Evolutionary conservation across 37 sponge, comb jelly and placozoan genomes (phyloP).

Genomic region (Chondrilla cf. caribensis): DNA sequence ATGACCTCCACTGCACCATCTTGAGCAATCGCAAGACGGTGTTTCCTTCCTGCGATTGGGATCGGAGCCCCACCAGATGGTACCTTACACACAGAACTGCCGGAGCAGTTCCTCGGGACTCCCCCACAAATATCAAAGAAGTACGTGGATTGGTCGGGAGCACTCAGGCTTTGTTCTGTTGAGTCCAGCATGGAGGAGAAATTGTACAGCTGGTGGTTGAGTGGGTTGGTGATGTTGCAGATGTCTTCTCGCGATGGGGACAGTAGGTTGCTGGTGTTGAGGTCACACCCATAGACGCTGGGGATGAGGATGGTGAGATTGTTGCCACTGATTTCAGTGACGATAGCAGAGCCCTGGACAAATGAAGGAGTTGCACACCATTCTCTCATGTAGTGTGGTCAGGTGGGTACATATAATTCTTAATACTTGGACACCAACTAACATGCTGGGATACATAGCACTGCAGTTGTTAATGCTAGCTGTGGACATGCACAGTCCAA

Average conservation of each 20-base stretch:
- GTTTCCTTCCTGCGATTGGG: neutral
- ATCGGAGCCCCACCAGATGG: neutral
- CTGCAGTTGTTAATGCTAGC: too few relatives aligned
- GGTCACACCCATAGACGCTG: neutral
- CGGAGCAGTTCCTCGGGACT: neutral
- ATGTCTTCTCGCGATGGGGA: neutral
- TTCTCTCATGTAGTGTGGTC: too few relatives aligned
- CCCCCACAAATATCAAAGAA: constrained; percentile 2
- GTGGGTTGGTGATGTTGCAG: neutral
- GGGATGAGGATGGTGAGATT: neutral
- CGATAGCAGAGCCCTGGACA: neutral
- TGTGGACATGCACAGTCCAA: too few relatives aligned
- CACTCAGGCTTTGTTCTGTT: neutral
- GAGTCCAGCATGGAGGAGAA: neutral
- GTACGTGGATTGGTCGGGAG: neutral
- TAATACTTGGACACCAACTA: too few relatives aligned
- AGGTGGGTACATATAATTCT: too few relatives aligned
- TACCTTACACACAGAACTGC: neutral
- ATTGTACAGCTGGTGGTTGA: neutral
- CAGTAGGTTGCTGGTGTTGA: neutral
- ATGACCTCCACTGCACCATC: constrained; percentile 14
- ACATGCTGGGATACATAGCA: too few relatives aligned
- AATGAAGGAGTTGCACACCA: too few relatives aligned
- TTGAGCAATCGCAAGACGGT: neutral
- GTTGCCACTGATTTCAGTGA: neutral